Conservation (phyloP, 2,113 vertebrate genomes). For the Antechinus flavipes region DNA sequence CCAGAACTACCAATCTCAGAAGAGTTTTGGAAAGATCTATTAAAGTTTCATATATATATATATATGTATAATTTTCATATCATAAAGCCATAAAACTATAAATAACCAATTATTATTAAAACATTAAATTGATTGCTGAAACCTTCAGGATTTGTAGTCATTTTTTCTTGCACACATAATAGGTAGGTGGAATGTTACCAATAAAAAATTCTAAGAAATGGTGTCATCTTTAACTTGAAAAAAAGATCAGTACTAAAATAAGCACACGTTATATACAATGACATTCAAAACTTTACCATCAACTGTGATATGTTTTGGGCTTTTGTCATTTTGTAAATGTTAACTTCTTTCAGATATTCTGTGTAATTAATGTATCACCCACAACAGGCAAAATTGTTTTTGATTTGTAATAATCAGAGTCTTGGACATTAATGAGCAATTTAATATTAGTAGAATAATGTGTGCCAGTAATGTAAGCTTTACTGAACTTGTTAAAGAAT, state of each 20-base stretch:
- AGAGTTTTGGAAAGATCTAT: neutral
- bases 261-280: neutral
- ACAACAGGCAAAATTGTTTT: neutral
- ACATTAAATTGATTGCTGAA: neutral
- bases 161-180: neutral
- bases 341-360: neutral
- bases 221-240: neutral
- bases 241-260: neutral
- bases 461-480: too few species aligned
- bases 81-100: too few species aligned
- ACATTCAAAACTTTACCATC: neutral
- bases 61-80: too few species aligned
- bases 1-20: neutral
- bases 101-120: neutral
- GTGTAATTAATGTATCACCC: neutral
- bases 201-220: neutral
- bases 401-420: too few species aligned
- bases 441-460: too few species aligned
- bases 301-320: too few species aligned
- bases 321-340: neutral
- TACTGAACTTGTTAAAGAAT: neutral
- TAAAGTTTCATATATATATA: neutral
- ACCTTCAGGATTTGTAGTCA: neutral
- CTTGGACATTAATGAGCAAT: neutral
- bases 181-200: neutral